Evolutionary conservation across 2,113 vertebrate genomes (phyloP).

Genomic region (Alosa alosa): DNA sequence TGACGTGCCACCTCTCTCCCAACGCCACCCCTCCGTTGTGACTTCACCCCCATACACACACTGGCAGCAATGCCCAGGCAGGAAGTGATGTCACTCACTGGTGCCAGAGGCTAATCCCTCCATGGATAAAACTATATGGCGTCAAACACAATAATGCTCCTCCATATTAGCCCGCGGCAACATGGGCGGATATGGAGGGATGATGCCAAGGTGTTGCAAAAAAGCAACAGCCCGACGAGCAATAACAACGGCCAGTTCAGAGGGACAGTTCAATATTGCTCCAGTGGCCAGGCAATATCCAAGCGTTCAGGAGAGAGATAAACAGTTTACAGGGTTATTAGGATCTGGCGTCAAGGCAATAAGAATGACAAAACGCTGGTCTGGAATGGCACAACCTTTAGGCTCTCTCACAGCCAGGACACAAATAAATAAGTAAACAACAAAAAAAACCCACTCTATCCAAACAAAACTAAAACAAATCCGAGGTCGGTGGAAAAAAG

Average conservation of each 20-base stretch:
- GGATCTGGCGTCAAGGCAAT: neutral
- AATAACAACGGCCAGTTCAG: constrained; percentile 7
- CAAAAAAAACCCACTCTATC: neutral
- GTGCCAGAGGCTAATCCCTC: neutral
- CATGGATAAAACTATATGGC: neutral
- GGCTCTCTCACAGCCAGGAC: neutral
- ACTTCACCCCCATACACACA: neutral
- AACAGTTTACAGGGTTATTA: neutral
- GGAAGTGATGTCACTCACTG: neutral
- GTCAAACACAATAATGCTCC: neutral
- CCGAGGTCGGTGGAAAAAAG: neutral
- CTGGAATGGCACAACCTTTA: neutral
- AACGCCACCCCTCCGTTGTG: neutral
- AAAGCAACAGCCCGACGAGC: neutral
- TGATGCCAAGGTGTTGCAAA: neutral
- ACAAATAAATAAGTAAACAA: neutral
- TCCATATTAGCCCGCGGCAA: neutral
- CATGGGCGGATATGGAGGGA: neutral
- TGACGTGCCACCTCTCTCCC: constrained; percentile 18
- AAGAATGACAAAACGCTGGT: neutral
- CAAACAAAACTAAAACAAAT: neutral
- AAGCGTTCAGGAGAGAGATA: neutral
- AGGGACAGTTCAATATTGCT: constrained; percentile 3
- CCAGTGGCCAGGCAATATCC: constrained; percentile 1
- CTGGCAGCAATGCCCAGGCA: neutral